A percentile compares a stretch with the other conserved stretches of the same genome.
Conservation (phyloP, 2,797 vertebrate species). For the Holocentrus rufus region DNA sequence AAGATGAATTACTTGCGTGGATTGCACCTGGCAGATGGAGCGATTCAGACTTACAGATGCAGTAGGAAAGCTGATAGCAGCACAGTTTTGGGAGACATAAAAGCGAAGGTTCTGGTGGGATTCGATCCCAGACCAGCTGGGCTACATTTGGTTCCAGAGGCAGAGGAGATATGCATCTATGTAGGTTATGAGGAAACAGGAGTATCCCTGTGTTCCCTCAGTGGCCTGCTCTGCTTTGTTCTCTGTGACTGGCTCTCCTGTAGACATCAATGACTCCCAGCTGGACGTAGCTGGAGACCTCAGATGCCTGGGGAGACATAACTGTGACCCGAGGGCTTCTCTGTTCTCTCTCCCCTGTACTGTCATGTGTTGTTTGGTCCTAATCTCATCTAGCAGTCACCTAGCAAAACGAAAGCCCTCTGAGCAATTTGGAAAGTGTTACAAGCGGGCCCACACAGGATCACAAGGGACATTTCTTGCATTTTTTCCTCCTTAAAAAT, state of each 20-base stretch:
- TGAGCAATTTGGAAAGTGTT: slow-evolving; percentile 10
- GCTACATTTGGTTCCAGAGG: slow-evolving; percentile 24
- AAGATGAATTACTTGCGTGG: neutral
- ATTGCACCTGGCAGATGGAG: neutral
- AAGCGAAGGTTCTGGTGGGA: neutral
- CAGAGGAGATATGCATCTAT: slow-evolving; percentile 22
- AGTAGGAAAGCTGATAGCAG: neutral
- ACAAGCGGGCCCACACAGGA: neutral
- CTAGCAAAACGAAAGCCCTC: slow-evolving; percentile 16
- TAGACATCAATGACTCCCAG: slow-evolving; percentile 42
- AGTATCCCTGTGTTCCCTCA: slow-evolving; percentile 31
- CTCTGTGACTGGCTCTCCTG: slow-evolving; percentile 41
- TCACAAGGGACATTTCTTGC: no score
- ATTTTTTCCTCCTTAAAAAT: neutral
- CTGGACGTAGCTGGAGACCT: slow-evolving; percentile 35
- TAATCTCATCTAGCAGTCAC: slow-evolving; percentile 2
- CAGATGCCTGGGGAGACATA: slow-evolving; percentile 29
- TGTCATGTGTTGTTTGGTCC: slow-evolving; percentile 34
- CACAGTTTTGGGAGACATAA: slow-evolving; percentile 3
- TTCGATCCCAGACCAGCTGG: slow-evolving; percentile 11
- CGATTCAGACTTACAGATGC: slow-evolving; percentile 13
- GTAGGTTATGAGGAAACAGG: slow-evolving; percentile 37
- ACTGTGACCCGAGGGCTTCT: slow-evolving; percentile 17
- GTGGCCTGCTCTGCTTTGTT: slow-evolving; percentile 33
- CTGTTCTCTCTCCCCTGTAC: slow-evolving; percentile 9